These are phyloP conservation scores for Crocidura indochinensis DNA, from an alignment of 2,797 vertebrate genomes.

Conservation along the genomic window DNA sequence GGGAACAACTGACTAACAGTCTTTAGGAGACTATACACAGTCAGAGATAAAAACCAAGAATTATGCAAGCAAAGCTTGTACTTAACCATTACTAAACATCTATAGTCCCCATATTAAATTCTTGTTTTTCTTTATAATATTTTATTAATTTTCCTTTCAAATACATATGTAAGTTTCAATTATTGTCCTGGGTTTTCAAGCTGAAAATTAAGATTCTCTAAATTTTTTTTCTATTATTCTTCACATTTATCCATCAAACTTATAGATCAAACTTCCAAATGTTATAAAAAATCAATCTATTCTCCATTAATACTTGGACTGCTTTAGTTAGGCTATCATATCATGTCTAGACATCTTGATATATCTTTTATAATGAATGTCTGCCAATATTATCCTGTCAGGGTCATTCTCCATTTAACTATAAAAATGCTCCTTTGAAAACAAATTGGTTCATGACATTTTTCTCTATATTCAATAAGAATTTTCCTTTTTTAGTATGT, in stretches of 20 bases:
- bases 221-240: constrained; percentile 31
- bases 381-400: neutral
- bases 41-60: too few species aligned
- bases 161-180: neutral
- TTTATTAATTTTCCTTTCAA: constrained; percentile 37
- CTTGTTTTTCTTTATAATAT: neutral
- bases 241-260: constrained; percentile 12
- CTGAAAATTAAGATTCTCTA: neutral
- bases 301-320: neutral
- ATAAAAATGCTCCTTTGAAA: constrained; percentile 39
- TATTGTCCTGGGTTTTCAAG: neutral
- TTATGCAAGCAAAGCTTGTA: too few species aligned
- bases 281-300: constrained; percentile 36
- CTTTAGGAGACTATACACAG: too few species aligned
- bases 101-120: neutral
- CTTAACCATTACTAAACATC: too few species aligned
- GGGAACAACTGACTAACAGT: too few species aligned
- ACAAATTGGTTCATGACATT: neutral
- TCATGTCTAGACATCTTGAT: constrained; percentile 70
- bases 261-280: neutral
- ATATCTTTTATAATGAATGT: neutral
- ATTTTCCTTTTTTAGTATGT: neutral
- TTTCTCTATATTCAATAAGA: neutral
- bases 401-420: neutral
- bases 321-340: neutral